Base-by-base conservation (phyloP, 2,888 invertebrate species). In the Zygaena filipendulae region DNA sequence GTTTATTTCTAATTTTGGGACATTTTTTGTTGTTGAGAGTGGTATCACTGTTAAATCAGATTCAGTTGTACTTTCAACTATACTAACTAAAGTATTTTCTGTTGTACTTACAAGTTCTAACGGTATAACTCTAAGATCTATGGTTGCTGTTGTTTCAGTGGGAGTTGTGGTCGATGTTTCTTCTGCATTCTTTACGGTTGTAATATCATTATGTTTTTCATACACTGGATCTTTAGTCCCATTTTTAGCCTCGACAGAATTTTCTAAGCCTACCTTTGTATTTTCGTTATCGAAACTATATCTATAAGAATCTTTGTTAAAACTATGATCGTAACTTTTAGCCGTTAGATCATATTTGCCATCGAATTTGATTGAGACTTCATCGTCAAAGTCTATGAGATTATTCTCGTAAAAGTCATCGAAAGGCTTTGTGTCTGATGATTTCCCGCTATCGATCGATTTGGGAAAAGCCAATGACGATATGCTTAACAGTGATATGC, bases 351-450 rank as follows among this genome's bases (percentile, higher is more conserved):
- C 67, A 44, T 68, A 64, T 25, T 68, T 67, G 20, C 63, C 67
- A 24, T 67, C 59, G 23, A 63, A 66, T 38, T 68, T 74, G 2
- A 67, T 42, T 2, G 64, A 52, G 31, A 61, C 69, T 30, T 69
- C 67, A 36, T 71, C 70, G 21, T 75, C 75, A 8, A 77, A 74
- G 32, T 79, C 75, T 30, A 77, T 67, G 14, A 79, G 68, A 27
- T 66, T 72, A 21, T 71, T 74, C 23, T 75, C 70, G 11, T 56
- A 40, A 21, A 60, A 49, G 5, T 68, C 58, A 16, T 67, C 59
- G 13, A 40, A 35, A 26, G 43, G 34, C 16, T 43, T 40, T 18
- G 45, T 46, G 5, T 39, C 38, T 3, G 32, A 42, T n/a, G 37
- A 41, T 6, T 49, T 39, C 2, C 50, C 49, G 3, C 46, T 45